Base-by-base conservation (phyloP, 2,888 invertebrate species). In the Salticus scenicus region DNA sequence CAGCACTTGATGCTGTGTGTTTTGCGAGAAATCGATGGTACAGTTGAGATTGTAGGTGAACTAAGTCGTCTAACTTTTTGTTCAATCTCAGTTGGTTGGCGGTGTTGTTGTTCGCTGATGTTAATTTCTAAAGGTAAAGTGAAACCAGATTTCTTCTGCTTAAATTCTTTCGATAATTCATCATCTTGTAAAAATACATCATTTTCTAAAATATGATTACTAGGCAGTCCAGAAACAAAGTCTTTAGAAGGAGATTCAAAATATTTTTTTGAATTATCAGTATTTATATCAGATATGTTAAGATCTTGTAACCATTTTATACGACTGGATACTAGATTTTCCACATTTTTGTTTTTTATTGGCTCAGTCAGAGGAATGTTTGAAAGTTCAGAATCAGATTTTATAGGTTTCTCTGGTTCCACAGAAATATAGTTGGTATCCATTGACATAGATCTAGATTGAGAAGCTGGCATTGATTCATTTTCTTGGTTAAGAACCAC, bases 31-130 rank as follows among this genome's bases (percentile, higher is more conserved):
- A 84, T 31, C 7, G 64, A 10, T 7, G 75, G 70, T 14, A 51
- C 70, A 24, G 80, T 64, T 0, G 88, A 78, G n/a, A 88, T 75
- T 8, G 87, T 87, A 0, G 88, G 88, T 10, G 88, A 83, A 71
- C 88, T 88, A 71, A 88, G 79, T 17, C 88, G 84, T 24, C 86
- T 77, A 7, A 74, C 80, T 64, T 86, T 86, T 12, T 66, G 51
- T 41, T 86, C 86, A 1, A 41, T 31, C 27, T 72, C 82, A 42
- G 47, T 2, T 30, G 63, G 7, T n/a, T n/a, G n/a, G n/a, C n/a
- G n/a, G n/a, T n/a, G n/a, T n/a, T n/a, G n/a, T n/a, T n/a, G n/a
- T 10, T 71, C 71, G 27, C 66, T 28, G 0, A 24, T 0, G 14
- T 30, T 69, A 24, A 5, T 57, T 5, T 24, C 57, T 30, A 83